Conservation (phyloP, 2,888 invertebrate genomes). For the Tenthredo mesomela region DNA sequence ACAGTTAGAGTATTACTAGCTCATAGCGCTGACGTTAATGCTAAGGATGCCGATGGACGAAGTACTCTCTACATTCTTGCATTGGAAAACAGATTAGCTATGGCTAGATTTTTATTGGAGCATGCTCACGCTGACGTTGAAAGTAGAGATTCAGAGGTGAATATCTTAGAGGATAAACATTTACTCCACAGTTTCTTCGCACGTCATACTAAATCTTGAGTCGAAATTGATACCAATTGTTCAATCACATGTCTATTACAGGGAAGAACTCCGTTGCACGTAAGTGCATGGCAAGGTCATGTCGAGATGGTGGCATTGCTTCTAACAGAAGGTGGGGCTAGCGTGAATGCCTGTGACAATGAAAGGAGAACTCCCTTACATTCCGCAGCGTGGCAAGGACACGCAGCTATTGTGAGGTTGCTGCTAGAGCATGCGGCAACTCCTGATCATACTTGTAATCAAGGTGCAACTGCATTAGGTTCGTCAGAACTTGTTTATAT, state of each 20-base stretch:
- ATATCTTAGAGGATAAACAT: constrained; percentile 3
- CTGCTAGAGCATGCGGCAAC: constrained; percentile 89
- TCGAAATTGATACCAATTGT: background rate
- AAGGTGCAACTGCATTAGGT: constrained; percentile 96
- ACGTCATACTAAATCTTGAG: background rate
- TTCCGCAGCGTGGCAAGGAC: constrained; percentile 98
- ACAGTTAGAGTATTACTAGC: constrained; percentile 85
- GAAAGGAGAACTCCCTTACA: constrained; percentile 95
- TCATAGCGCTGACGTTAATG: constrained; percentile 91
- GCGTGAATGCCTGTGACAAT: constrained; percentile 92
- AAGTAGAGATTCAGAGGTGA: constrained; percentile 91
- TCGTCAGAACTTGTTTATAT: constrained; percentile 55
- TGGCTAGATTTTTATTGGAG: constrained; percentile 90
- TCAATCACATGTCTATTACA: constrained; percentile 67
- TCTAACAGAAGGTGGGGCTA: constrained; percentile 89
- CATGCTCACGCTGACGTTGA: constrained; percentile 90
- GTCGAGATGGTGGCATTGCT: constrained; percentile 94
- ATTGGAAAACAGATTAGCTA: constrained; percentile 90
- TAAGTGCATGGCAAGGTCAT: constrained; percentile 97
- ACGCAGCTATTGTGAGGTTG: constrained; percentile 89
- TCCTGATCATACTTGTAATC: constrained; percentile 95
- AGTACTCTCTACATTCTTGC: constrained; percentile 96
- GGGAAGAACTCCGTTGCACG: constrained; percentile 94
- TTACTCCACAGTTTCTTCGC: background rate
- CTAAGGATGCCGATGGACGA: constrained; percentile 94